Evolutionary conservation across 2,888 invertebrate species (phyloP), one percentile per base, ranked within the genome.

Genomic region (Apantesis nais): DNA sequence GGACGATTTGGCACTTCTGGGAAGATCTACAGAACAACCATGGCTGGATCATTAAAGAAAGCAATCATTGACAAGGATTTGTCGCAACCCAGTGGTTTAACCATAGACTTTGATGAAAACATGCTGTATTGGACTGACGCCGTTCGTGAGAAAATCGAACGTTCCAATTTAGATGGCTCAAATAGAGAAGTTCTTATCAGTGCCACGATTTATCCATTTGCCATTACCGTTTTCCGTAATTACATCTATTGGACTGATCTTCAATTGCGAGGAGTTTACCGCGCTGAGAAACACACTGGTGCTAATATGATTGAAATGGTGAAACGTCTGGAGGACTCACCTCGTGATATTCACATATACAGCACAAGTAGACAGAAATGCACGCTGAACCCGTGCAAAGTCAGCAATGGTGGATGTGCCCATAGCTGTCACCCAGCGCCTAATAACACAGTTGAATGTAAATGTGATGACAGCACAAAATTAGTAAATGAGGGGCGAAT

Each of bases 91-190:
- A 99, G 99, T 79, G 99, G 99, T 1, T 92, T 99, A 66, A 98
- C 99, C 0, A 98, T 99, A 55, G 99, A 99, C 90, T 99, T 98
- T 85, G 98, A 99, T 14, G 99, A 99, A 64, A 96, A 97, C 44
- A 98, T 97, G 96, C 90, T 98, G 0, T 99, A 99, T 87, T 99
- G 99, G 99, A 99, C 99, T 0, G 99, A 99, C 90, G 99, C 99
- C 0, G 98, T 99, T 0, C 95, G 98, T 34, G 99, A 99, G 87
- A 99, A 99, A 89, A 99, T 99, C 76, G 99, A 99, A 92, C 95
- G 99, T 48, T 97, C 98, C 0, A 97, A 97, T 87, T 93, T 99
- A 63, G 97, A 99, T 86, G 99, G 99, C 1, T 96, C 96, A 58
- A 97, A 97, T 74, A 95, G 99, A 66, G 98, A 99, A 91, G 96